These are phyloP conservation scores for Glaucidium brasilianum DNA, from an alignment of 2,113 vertebrate species.

Conservation along the genomic window DNA sequence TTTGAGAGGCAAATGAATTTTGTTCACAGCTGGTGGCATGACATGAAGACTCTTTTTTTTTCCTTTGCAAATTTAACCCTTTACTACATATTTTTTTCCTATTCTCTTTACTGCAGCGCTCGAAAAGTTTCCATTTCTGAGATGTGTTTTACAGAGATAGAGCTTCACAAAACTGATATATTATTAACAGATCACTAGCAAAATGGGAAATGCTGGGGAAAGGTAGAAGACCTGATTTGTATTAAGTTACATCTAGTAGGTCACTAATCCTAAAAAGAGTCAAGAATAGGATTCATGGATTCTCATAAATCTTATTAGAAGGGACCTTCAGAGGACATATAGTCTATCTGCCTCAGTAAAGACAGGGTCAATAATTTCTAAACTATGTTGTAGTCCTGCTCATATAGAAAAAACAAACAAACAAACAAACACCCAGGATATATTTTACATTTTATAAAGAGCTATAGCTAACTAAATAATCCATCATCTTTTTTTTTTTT, in stretches of 20 bases:
- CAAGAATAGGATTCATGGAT: neutral
- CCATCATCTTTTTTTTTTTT: neutral
- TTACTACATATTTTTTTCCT: neutral
- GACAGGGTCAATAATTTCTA: neutral
- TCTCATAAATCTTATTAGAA: neutral
- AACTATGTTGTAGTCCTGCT: neutral
- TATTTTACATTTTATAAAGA: neutral
- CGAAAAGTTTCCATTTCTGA: neutral
- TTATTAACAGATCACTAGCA: neutral
- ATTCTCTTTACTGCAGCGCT: neutral
- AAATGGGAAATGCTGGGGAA: neutral
- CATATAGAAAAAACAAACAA: neutral
- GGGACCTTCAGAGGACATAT: neutral
- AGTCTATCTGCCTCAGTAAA: neutral
- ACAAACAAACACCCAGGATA: too few relatives aligned
- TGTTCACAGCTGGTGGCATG: slow-evolving; percentile 24
- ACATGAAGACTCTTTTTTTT: neutral
- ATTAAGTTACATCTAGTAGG: neutral
- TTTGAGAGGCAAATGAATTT: slow-evolving; percentile 57
- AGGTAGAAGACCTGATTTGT: neutral
- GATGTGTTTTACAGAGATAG: neutral
- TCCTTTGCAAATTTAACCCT: neutral
- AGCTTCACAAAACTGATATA: neutral
- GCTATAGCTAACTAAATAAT: neutral
- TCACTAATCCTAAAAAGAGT: neutral